phyloP scores from a whole-genome alignment of 2,797 vertebrate genomes.

The Kryptolebias ocellatus region DNA sequence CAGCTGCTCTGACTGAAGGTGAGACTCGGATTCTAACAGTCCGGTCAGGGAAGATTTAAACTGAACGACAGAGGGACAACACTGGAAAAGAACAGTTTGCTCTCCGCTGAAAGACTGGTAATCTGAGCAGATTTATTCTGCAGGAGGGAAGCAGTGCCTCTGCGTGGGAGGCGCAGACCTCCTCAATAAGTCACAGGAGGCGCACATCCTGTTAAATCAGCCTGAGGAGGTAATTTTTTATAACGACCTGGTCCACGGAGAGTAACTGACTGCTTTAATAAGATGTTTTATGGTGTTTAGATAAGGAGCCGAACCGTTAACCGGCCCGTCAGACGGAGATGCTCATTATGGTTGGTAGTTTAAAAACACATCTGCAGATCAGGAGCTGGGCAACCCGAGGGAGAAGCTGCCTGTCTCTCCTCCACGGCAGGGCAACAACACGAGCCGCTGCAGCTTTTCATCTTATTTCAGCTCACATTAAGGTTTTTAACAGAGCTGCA shows the following conservation, averaged over 20 bases:
- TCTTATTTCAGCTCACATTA: constrained; percentile 13
- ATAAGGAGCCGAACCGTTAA: constrained; percentile 24
- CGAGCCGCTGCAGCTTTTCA: constrained; percentile 24
- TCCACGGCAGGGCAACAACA: constrained; percentile 3
- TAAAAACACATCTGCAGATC: too few relatives aligned
- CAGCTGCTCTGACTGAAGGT: background rate
- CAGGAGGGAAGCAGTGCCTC: background rate
- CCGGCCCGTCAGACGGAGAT: background rate
- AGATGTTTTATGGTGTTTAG: constrained; percentile 31
- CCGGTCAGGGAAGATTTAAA: background rate
- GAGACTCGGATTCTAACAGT: background rate
- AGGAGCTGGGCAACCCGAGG: too few relatives aligned
- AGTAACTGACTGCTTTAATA: background rate
- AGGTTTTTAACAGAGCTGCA: constrained; percentile 16
- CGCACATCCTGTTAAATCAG: background rate
- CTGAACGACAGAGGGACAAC: too few relatives aligned
- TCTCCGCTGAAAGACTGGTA: background rate
- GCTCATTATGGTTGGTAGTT: background rate
- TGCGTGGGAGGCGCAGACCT: too few relatives aligned
- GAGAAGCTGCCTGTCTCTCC: background rate
- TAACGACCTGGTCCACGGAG: constrained; percentile 16
- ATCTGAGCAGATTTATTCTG: background rate
- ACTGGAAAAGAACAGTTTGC: background rate
- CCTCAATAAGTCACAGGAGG: too few relatives aligned
- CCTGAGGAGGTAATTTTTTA: constrained; percentile 3